These are phyloP conservation scores for Clitarchus hookeri DNA, from an alignment of 2,888 invertebrate genomes.

Conservation along the genomic window DNA sequence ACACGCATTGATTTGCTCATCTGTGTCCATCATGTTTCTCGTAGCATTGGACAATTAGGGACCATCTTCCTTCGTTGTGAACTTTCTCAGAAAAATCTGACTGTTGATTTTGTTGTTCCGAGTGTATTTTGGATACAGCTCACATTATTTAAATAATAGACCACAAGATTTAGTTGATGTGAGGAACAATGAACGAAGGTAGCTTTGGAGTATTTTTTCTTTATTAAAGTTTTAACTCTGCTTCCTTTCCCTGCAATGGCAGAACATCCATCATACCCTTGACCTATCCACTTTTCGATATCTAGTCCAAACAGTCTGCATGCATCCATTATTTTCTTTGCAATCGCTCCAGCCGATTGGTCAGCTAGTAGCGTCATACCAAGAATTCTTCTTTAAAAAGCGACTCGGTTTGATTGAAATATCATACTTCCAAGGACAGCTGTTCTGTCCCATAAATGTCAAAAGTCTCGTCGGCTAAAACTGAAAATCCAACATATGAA, in stretches of 20 bases:
- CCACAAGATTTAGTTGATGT: constrained; percentile 45
- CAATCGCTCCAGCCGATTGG: constrained; percentile 38
- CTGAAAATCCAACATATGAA: constrained; percentile 39
- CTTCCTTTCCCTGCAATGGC: constrained; percentile 43
- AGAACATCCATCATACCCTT: constrained; percentile 46
- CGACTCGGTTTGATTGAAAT: not conserved
- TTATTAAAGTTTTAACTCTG: constrained; percentile 41
- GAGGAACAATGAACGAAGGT: constrained; percentile 43
- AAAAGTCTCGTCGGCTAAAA: constrained; percentile 47
- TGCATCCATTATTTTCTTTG: constrained; percentile 37
- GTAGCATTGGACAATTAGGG: no score
- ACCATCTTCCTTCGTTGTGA: no score
- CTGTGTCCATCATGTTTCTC: no score
- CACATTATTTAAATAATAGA: constrained; percentile 36
- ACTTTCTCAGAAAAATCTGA: constrained; percentile 43
- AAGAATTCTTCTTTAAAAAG: constrained; percentile 37
- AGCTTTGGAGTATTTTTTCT: constrained; percentile 25
- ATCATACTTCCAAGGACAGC: constrained; percentile 45
- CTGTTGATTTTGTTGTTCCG: constrained; percentile 44
- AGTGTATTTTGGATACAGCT: constrained; percentile 44
- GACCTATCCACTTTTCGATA: constrained; percentile 37
- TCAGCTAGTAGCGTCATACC: constrained; percentile 35
- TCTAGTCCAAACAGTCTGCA: constrained; percentile 37
- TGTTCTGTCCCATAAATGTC: constrained; percentile 47
- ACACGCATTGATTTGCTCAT: no score